Base-by-base conservation (phyloP, 2,797 vertebrate species). In the Molossus molossus region DNA sequence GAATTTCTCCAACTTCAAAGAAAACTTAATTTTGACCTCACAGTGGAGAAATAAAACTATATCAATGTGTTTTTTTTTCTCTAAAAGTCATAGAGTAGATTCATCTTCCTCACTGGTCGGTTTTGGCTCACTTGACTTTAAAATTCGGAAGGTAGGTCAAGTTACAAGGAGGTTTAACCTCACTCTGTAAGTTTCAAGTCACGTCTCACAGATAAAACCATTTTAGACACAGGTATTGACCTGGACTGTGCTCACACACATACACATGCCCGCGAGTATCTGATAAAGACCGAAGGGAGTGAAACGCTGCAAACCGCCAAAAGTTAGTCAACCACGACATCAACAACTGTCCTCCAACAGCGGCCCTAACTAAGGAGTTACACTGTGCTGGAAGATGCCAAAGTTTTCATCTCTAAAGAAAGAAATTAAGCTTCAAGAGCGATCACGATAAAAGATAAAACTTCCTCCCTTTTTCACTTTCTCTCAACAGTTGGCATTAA, bases 101-200 rank as follows among this genome's bases (percentile, higher is more conserved):
- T 81, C n/a, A 48, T 87, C 79, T 89, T 70, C 27, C 60, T 83
- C 65, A 60, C 33, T 70, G 8, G 40, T 69, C 64, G 27, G 90
- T 81, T 77, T 76, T 37, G 45, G 15, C 29, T 90, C 75, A 77
- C 27, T 29, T 77, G 55, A 86, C 57, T 91, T 90, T 62, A 86
- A n/a, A 50, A 60, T 77, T 87, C 40, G 15, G 72, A 95, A 96
- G 86, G 67, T 6, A n/a, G 23, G 82, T 58, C 40, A 95, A 87
- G 67, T 65, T 50, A 70, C 9, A 60, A 65, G 53, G 17, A 80
- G 14, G 53, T 29, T 84, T 72, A 90, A 70, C 37, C 55, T 76
- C 25, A 87, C 14, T 58, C 14, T 4, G 23, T 91, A 50, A 73
- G 23, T 91, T 60, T 84, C 45, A 79, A 76, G 64, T 81, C 27